These are phyloP conservation scores for Chiloscyllium plagiosum DNA, from an alignment of 2,113 vertebrate species.

Conservation along the genomic window DNA sequence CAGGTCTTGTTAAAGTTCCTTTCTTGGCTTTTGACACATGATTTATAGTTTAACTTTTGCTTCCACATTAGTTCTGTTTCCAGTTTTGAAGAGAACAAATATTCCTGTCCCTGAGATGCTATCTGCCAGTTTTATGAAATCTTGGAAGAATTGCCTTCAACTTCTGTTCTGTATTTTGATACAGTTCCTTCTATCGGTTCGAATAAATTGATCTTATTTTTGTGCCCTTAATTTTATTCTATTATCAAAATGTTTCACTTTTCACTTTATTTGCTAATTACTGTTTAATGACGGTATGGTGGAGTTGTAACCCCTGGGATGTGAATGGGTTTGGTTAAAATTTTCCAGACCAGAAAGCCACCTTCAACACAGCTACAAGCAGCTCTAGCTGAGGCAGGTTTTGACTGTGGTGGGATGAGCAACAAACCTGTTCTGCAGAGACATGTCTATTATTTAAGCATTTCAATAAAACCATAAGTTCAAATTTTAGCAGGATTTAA, in stretches of 20 bases:
- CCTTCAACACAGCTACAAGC: background rate
- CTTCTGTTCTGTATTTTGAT: background rate
- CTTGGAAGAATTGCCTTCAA: conserved; percentile 6
- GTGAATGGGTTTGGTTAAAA: background rate
- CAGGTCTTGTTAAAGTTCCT: background rate
- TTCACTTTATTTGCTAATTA: background rate
- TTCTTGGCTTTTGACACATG: background rate
- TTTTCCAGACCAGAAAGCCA: background rate
- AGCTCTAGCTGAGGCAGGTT: background rate
- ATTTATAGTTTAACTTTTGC: background rate
- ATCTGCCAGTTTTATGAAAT: background rate
- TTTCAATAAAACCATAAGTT: background rate
- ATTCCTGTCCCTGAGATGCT: conserved; percentile 12
- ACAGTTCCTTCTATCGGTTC: background rate
- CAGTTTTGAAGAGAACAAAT: conserved; percentile 13
- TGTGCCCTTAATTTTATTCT: background rate
- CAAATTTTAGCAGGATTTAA: background rate
- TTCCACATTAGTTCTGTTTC: conserved; percentile 16
- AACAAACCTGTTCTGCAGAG: background rate
- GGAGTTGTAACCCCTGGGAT: background rate
- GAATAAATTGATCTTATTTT: background rate
- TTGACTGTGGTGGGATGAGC: background rate
- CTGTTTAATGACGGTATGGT: background rate
- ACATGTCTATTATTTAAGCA: background rate
- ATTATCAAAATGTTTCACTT: background rate